Evolutionary conservation across 2,888 invertebrate species (phyloP).

Genomic region (Thecophora atra): DNA sequence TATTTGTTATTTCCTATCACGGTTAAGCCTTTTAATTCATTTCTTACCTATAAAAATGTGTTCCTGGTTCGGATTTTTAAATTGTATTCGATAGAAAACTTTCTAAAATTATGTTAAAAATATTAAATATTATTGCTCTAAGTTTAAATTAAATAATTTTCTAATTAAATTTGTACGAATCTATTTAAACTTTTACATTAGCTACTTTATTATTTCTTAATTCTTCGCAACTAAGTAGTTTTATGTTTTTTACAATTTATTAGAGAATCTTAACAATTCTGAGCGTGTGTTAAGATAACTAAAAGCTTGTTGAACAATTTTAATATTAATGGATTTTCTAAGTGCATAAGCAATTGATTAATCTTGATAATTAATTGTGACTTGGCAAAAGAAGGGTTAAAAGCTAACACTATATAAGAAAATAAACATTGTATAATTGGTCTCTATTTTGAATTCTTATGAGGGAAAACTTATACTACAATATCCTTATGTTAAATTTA

Average conservation of each 20-base stretch:
- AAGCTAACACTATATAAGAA: not conserved
- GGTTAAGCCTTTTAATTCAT: no score
- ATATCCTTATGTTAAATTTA: conserved; percentile 47
- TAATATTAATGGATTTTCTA: conserved; percentile 1
- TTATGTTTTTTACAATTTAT: not conserved
- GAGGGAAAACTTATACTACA: conserved; percentile 45
- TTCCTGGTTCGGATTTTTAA: not conserved
- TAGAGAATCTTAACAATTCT: not conserved
- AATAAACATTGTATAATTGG: not conserved
- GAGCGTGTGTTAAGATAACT: not conserved
- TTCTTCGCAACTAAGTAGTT: not conserved
- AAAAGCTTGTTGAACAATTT: not conserved
- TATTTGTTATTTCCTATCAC: not conserved
- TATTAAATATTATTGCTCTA: not conserved
- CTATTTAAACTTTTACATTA: no score
- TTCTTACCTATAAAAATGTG: not conserved
- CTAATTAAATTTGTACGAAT: no score
- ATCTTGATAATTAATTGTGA: not conserved
- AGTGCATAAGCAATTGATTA: not conserved
- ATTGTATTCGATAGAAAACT: not conserved
- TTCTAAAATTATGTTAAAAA: not conserved
- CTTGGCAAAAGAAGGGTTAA: not conserved
- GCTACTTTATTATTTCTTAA: not conserved
- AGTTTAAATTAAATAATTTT: no score
- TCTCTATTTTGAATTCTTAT: not conserved